Base-by-base conservation (phyloP, 2,888 invertebrate genomes). In the Ormyrus labotus region DNA sequence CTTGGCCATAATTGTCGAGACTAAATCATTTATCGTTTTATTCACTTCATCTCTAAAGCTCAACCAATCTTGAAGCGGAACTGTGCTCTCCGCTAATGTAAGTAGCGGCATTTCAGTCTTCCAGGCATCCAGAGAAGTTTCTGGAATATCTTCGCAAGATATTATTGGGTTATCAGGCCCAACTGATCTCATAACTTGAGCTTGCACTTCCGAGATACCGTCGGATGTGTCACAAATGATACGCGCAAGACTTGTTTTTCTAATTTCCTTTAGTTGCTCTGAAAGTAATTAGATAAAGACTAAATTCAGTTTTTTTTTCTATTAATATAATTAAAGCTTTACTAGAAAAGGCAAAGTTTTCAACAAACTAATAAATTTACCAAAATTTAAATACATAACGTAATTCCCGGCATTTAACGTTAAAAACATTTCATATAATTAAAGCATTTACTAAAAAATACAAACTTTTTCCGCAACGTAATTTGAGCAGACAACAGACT, bases 191-290 rank as follows among this genome's bases (percentile, higher is more conserved):
- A 96, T 96, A 48, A 95, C 95, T 81, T 92, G 91, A 5, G 93
- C 92, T 85, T 95, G 96, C 0, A 94, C 92, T 19, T 91, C 88
- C 58, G 92, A 91, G 5, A 96, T 92, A 1, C 93, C 90, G 80
- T 94, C 95, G 0, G 96, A 94, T 90, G 95, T 96, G 53, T 95
- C 94, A 87, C 97, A 97, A 78, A 97, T 95, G 13, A 97, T 92
- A 53, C 93, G 92, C 0, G 96, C 95, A 11, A 97, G 88, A 0
- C 94, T 94, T 0, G 95, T 95, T 88, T 94, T 95, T 11, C 96
- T 94, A 74, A 99, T 94, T 90, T 97, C 96, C 0, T 92, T 91
- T 13, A 98, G 91, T 93, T 98, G 98, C 60, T 93, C 95, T 94
- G 91, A 78, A 89, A 88, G 78, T 9, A 79, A 19, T 19, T 19